phyloP scores from a whole-genome alignment of 2,797 vertebrate species.

The Ctenopoma multispine region DNA sequence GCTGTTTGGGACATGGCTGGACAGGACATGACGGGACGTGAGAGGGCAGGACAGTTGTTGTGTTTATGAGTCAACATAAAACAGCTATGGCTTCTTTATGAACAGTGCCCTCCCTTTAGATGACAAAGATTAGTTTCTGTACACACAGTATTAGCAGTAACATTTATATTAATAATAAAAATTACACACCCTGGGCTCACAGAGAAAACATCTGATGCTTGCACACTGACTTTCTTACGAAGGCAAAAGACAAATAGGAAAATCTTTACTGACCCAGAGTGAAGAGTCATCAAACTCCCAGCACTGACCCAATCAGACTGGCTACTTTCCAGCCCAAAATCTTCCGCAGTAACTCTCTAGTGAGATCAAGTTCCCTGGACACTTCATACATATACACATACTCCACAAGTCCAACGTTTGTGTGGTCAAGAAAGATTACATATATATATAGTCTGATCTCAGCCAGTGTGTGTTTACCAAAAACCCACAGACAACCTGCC shows the following conservation, averaged over 20 bases:
- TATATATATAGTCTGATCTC: slow-evolving; percentile 37
- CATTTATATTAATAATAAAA: background rate
- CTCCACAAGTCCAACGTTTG: slow-evolving; percentile 16
- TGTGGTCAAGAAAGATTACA: slow-evolving; percentile 33
- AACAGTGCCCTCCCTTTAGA: slow-evolving; percentile 29
- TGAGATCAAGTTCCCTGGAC: slow-evolving; percentile 27
- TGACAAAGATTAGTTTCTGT: slow-evolving; percentile 39
- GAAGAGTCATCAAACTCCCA: slow-evolving; percentile 61
- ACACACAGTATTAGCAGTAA: slow-evolving; percentile 3
- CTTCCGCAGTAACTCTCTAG: slow-evolving; percentile 36
- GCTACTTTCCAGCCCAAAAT: slow-evolving; percentile 43
- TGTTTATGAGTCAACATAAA: slow-evolving; percentile 60
- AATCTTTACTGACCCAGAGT: slow-evolving; percentile 35
- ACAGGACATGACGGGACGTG: slow-evolving; percentile 49
- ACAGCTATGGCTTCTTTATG: slow-evolving; percentile 20
- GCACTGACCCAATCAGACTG: slow-evolving; percentile 48
- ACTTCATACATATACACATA: slow-evolving; percentile 6
- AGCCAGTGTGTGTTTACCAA: slow-evolving; percentile 68
- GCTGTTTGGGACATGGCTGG: slow-evolving; percentile 56
- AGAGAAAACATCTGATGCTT: background rate
- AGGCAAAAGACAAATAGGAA: slow-evolving; percentile 31
- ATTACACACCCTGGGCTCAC: background rate
- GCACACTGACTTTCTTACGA: slow-evolving; percentile 11
- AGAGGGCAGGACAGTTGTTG: slow-evolving; percentile 41
- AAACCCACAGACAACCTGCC: slow-evolving; percentile 56